Evolutionary conservation across 1,140 invertebrate species (phyloP).

Genomic region (Magallana ariakensis): DNA sequence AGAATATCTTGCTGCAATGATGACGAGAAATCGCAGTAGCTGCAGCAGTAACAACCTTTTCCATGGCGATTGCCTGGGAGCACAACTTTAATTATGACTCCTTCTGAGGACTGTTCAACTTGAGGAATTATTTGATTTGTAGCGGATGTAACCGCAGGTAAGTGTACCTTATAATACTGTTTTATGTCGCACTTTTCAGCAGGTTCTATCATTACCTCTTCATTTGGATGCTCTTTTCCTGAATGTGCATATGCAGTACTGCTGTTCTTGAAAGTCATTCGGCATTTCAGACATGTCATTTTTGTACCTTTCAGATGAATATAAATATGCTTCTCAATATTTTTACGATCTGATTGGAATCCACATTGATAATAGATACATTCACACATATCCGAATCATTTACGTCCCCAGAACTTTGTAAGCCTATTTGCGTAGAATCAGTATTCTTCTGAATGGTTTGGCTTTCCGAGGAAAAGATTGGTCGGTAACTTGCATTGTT

Average conservation of each 20-base stretch:
- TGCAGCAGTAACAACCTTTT: slow-evolving; percentile 64
- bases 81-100: slow-evolving; percentile 64
- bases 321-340: slow-evolving; percentile 68
- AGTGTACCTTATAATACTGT: slow-evolving; percentile 10
- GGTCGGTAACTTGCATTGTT: background rate
- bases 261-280: slow-evolving; percentile 59
- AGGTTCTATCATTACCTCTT: slow-evolving; percentile 62
- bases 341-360: slow-evolving; percentile 58
- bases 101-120: slow-evolving; percentile 56
- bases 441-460: background rate
- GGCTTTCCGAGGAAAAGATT: background rate
- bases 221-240: slow-evolving; percentile 59
- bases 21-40: slow-evolving; percentile 68
- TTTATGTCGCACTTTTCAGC: slow-evolving; percentile 44
- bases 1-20: slow-evolving; percentile 63
- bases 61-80: slow-evolving; percentile 54
- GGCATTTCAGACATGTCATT: slow-evolving; percentile 67
- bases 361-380: slow-evolving; percentile 63
- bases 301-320: slow-evolving; percentile 65
- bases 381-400: slow-evolving; percentile 19
- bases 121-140: slow-evolving; percentile 20
- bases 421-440: background rate
- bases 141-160: background rate
- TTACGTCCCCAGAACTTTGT: background rate
- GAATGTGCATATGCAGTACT: slow-evolving; percentile 60